Evolutionary conservation across 2,888 invertebrate species (phyloP), one percentile per base, ranked within the genome.

Genomic region (Erebia palarica): DNA sequence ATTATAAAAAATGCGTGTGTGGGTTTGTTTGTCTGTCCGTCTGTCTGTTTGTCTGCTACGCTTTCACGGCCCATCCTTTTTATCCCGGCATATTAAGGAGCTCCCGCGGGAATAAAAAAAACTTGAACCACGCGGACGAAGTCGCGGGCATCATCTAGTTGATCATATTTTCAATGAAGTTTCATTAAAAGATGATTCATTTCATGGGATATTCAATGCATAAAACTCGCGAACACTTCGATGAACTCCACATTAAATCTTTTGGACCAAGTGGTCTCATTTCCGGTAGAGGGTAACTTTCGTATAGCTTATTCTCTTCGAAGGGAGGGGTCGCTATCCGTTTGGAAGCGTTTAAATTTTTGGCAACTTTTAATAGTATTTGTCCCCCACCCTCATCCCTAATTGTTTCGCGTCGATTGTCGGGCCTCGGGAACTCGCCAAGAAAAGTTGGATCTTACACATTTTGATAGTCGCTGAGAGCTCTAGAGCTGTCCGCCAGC

Each of bases 281-380:
- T 49, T 47, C 21, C 14, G 18, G 0, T 8, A 14, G 13, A 18
- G 21, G 8, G 14, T 63, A 42, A n/a, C n/a, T 42, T 60, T n/a
- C 42, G 42, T n/a, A 60, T 9, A 60, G 42, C 42, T 60, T 60
- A 36, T 36, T 21, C 14, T 10, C 18, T 14, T 42, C 42, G n/a
- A 42, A 36, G 9, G 10, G 36, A 60, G 47, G 18, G 14, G 47
- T 47, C 11, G 21, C 18, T 21, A 14, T 63, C 49, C 21, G 61
- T 70, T 73, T 66, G 73, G 69, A 68, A 69, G 53, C 76, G 72
- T 70, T 76, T 74, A 73, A 75, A 77, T 47, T 73, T 75, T 75
- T 76, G 67, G 74, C 72, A 77, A 77, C 70, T 79, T 79, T 78
- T 76, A 79, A 78, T 78, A 76, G 74, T 79, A 76, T 78, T 79